These are phyloP conservation scores for Cenopis cana DNA, from an alignment of 2,888 invertebrate genomes.

Conservation along the genomic window DNA sequence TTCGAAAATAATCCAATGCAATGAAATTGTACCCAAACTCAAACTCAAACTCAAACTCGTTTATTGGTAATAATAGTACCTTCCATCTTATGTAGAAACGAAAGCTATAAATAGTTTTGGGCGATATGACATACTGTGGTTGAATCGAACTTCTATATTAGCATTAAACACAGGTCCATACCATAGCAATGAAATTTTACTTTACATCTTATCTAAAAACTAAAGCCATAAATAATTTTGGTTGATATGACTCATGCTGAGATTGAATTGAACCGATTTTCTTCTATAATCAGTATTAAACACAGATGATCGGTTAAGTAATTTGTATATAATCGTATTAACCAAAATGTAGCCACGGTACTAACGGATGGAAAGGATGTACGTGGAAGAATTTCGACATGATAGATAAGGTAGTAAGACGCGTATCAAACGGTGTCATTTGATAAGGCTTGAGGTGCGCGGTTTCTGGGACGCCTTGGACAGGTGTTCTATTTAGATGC, in stretches of 20 bases:
- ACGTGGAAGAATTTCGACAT: conserved; percentile 84
- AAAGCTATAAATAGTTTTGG: conserved; percentile 1
- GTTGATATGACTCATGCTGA: background rate
- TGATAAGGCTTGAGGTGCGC: conserved; percentile 78
- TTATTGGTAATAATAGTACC: too few relatives aligned
- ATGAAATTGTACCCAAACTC: background rate
- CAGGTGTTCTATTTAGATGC: conserved; percentile 50
- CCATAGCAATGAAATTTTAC: too few relatives aligned
- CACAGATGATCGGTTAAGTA: background rate
- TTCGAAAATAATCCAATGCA: background rate
- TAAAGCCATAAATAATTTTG: too few relatives aligned
- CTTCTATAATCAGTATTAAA: background rate
- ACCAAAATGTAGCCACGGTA: conserved; percentile 18
- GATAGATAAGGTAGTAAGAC: conserved; percentile 77
- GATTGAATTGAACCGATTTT: background rate
- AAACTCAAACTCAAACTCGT: too few relatives aligned
- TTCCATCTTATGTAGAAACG: background rate
- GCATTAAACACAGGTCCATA: background rate
- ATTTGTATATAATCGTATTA: conserved; percentile 25
- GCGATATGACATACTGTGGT: background rate
- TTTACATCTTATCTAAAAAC: too few relatives aligned
- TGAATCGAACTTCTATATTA: background rate
- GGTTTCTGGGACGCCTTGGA: conserved; percentile 71
- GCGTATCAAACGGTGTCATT: conserved; percentile 83
- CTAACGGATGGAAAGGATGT: conserved; percentile 48